Evolutionary conservation across 2,888 invertebrate species (phyloP).

Genomic region (Tuberolachnus salignus): DNA sequence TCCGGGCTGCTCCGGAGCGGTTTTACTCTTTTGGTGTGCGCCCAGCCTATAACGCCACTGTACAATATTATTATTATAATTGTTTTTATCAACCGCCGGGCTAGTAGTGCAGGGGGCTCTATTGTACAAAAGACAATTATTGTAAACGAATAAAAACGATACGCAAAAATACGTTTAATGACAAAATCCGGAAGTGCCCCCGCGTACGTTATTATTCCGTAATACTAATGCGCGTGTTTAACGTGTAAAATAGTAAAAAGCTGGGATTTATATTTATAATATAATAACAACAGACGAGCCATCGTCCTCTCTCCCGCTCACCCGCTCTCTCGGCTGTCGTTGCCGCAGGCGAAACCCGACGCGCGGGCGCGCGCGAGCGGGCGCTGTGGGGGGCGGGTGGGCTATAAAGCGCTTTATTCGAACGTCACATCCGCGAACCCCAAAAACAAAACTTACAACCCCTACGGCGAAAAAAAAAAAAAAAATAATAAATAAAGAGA

Average conservation of each 20-base stretch:
- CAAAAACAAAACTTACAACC: constrained; percentile 36
- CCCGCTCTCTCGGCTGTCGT: too few species aligned
- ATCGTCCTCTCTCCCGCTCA: too few species aligned
- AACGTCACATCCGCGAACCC: constrained; percentile 46
- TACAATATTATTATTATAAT: too few species aligned
- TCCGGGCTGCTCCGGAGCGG: too few species aligned
- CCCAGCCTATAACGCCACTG: too few species aligned
- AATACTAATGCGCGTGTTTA: neutral
- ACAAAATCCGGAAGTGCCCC: constrained; percentile 32
- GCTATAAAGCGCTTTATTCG: constrained; percentile 50
- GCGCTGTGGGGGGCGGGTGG: too few species aligned
- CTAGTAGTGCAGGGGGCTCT: too few species aligned
- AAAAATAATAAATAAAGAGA: neutral
- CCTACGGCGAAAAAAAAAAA: neutral
- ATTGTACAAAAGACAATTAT: too few species aligned
- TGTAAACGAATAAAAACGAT: neutral
- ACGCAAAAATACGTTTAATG: neutral
- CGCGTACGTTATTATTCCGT: too few species aligned
- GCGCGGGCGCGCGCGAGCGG: too few species aligned
- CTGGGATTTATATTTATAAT: constrained; percentile 52
- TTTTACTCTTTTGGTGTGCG: too few species aligned
- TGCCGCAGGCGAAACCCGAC: constrained; percentile 33
- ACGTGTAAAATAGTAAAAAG: constrained; percentile 24
- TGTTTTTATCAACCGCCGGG: too few species aligned
- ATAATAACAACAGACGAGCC: constrained; percentile 39